Percentiles rank a stretch among this genome's conserved stretches.
phyloP scores from a whole-genome alignment of 2,888 invertebrate genomes.

The Epinotia brunnichana region DNA sequence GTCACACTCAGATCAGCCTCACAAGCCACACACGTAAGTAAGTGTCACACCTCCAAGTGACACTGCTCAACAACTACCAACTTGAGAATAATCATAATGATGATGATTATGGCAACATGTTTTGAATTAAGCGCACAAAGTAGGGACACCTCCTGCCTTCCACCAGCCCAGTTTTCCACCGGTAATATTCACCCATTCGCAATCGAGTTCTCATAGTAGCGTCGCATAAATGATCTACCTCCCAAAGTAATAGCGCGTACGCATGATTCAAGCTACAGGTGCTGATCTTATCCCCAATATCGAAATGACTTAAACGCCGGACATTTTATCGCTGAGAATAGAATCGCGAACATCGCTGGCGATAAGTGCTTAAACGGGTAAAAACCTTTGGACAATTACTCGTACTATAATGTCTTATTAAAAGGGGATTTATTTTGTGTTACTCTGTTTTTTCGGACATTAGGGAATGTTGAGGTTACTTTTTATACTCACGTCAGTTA shows the following conservation, averaged over 20 bases:
- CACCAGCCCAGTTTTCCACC: neutral
- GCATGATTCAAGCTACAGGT: constrained; percentile 62
- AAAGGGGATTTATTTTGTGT: constrained; percentile 21
- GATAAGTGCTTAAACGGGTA: constrained; percentile 49
- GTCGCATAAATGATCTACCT: constrained; percentile 49
- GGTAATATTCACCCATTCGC: neutral
- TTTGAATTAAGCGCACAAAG: too few relatives aligned
- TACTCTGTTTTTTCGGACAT: constrained; percentile 24
- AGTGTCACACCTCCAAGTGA: too few relatives aligned
- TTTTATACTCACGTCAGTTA: neutral
- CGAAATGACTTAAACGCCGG: neutral
- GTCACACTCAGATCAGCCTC: too few relatives aligned
- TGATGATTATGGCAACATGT: too few relatives aligned
- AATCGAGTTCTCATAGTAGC: constrained; percentile 49
- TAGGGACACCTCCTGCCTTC: too few relatives aligned
- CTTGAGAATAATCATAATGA: too few relatives aligned
- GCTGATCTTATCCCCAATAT: constrained; percentile 48
- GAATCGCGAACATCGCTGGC: constrained; percentile 55
- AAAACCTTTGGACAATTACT: constrained; percentile 43
- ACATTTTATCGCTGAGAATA: constrained; percentile 1
- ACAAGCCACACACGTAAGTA: too few relatives aligned
- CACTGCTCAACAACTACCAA: too few relatives aligned
- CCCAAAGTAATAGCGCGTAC: constrained; percentile 48
- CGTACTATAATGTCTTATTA: constrained; percentile 38
- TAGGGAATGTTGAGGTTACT: neutral